Percentiles rank a stretch among this genome's conserved stretches.
Evolutionary conservation across 1,140 invertebrate genomes (phyloP).

Genomic region (Grapholita molesta): DNA sequence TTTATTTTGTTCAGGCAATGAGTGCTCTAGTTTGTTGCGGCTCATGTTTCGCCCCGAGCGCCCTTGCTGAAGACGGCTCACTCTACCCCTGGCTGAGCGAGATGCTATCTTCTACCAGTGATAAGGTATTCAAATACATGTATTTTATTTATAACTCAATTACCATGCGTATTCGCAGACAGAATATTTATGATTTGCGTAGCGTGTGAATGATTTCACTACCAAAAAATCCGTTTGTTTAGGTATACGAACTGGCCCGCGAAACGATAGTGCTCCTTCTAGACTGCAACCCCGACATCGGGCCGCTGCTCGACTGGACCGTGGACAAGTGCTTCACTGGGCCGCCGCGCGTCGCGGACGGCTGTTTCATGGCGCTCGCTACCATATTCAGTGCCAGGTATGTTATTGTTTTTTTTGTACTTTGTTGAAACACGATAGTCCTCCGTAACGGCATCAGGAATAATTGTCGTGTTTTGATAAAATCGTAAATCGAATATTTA

Average conservation of each 20-base stretch:
- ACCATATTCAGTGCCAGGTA: constrained; percentile 97
- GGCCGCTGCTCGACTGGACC: constrained; percentile 96
- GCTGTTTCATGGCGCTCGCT: constrained; percentile 96
- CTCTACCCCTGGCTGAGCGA: constrained; percentile 96
- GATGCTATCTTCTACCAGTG: constrained; percentile 91
- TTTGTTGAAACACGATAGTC: too few species aligned
- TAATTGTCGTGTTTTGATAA: too few species aligned
- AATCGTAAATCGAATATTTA: too few species aligned
- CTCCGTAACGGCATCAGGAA: too few species aligned
- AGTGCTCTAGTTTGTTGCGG: constrained; percentile 96
- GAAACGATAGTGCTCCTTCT: constrained; percentile 96
- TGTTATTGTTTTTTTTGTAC: constrained; percentile 34
- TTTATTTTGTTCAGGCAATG: constrained; percentile 87
- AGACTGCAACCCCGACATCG: constrained; percentile 97
- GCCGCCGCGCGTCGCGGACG: constrained; percentile 92
- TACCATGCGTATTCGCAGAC: too few species aligned
- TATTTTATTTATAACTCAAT: too few species aligned
- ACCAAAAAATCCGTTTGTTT: not conserved
- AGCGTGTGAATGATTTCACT: too few species aligned
- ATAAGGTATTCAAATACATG: constrained; percentile 81
- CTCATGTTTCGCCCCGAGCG: constrained; percentile 92
- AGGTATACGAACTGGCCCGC: constrained; percentile 94
- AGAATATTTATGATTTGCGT: too few species aligned
- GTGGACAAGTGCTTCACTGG: constrained; percentile 98
- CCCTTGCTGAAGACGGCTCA: constrained; percentile 92